Conservation (phyloP, 2,888 invertebrate genomes). For the Volucella bombylans region DNA sequence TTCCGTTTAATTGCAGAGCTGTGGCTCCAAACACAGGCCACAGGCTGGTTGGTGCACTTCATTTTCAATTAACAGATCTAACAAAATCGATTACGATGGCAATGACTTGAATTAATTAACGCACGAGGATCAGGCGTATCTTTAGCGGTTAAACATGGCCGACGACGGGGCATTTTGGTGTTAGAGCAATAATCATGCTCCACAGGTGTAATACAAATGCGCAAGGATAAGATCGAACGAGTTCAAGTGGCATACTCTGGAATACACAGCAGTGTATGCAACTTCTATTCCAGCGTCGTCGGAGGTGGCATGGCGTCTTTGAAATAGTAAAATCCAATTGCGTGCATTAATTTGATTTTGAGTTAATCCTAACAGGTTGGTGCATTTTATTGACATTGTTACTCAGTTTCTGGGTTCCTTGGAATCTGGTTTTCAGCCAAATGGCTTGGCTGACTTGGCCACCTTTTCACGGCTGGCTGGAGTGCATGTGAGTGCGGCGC, state of each 20-base stretch:
- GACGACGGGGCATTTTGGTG: slow-evolving; percentile 43
- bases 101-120: slow-evolving; percentile 71
- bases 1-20: slow-evolving; percentile 59
- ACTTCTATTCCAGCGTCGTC: slow-evolving; percentile 14
- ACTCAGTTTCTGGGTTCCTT: slow-evolving; percentile 4
- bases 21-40: slow-evolving; percentile 9
- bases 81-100: slow-evolving; percentile 68
- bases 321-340: slow-evolving; percentile 36
- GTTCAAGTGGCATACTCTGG: slow-evolving; percentile 33
- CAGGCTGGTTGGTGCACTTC: slow-evolving; percentile 41
- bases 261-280: too few relatives aligned
- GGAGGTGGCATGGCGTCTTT: background rate
- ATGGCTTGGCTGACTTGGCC: background rate
- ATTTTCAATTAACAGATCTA: slow-evolving; percentile 71
- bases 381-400: slow-evolving; percentile 52
- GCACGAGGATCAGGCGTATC: slow-evolving; percentile 43
- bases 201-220: slow-evolving; percentile 67
- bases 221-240: slow-evolving; percentile 66
- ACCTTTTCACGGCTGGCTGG: background rate
- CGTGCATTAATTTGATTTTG: slow-evolving; percentile 69
- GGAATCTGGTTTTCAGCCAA: too few relatives aligned
- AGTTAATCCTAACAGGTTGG: slow-evolving; percentile 43
- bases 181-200: slow-evolving; percentile 67
- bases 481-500: slow-evolving; percentile 8
- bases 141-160: slow-evolving; percentile 9